Evolutionary conservation across 2,797 vertebrate species (phyloP).

Genomic region (Helostoma temminkii): DNA sequence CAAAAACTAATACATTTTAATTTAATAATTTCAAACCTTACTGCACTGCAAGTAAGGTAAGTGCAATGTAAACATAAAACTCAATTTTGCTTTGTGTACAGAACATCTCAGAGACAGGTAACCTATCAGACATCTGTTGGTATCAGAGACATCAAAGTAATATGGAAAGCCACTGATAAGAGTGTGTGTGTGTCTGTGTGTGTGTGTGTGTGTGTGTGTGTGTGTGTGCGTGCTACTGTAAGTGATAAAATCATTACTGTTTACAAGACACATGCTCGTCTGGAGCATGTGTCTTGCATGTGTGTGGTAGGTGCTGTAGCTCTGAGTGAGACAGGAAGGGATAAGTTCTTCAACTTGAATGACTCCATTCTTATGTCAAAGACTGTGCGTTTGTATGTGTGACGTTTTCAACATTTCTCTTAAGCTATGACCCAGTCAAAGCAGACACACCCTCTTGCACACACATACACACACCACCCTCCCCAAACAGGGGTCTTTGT

Average conservation of each 20-base stretch:
- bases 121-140: constrained; percentile 52
- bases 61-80: no score
- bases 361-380: constrained; percentile 45
- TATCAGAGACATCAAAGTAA: constrained; percentile 49
- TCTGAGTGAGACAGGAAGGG: constrained; percentile 15
- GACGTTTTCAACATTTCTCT: constrained; percentile 64
- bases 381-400: constrained; percentile 28
- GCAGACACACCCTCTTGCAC: constrained; percentile 49
- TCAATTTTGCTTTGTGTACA: neutral
- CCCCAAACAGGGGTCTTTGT: constrained; percentile 71
- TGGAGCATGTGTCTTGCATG: neutral
- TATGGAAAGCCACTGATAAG: constrained; percentile 23
- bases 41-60: no score
- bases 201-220: no score
- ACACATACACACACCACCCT: constrained; percentile 32
- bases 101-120: constrained; percentile 34
- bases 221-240: neutral
- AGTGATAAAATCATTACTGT: neutral
- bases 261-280: neutral
- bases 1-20: neutral
- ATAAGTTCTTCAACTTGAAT: constrained; percentile 44
- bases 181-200: neutral
- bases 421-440: constrained; percentile 45
- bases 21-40: no score
- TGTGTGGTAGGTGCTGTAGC: constrained; percentile 1